phyloP scores from a whole-genome alignment of 64 coral and sea anemone genomes.

The Montipora cactus region DNA sequence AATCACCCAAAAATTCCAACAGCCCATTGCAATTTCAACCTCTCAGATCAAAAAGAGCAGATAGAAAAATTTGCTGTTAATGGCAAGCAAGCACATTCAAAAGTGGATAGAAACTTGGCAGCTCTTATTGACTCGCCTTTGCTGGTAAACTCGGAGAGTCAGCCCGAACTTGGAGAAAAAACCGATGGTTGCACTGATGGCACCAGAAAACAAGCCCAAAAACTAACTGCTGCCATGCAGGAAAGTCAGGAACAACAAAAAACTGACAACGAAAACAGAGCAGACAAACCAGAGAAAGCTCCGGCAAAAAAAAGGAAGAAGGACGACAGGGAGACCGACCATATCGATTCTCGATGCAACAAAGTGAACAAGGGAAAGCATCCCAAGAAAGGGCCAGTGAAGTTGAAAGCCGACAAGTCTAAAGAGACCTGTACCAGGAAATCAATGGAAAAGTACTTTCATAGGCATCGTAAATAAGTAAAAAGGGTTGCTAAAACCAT shows the following conservation, averaged over 20 bases:
- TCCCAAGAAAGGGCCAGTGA: too few species aligned
- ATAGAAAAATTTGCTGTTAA: background rate
- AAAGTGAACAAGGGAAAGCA: too few species aligned
- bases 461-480: too few species aligned
- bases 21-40: background rate
- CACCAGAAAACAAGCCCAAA: too few species aligned
- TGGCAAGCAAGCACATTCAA: background rate
- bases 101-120: background rate
- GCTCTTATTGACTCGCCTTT: background rate
- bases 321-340: too few species aligned
- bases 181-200: background rate
- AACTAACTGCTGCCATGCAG: too few species aligned
- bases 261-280: background rate
- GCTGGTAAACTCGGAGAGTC: background rate
- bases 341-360: too few species aligned
- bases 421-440: too few species aligned
- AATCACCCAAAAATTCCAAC: background rate
- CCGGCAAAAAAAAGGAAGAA: too few species aligned
- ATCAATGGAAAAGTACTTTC: too few species aligned
- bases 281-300: background rate
- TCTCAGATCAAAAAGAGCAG: slow-evolving; percentile 13
- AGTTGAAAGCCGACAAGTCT: too few species aligned
- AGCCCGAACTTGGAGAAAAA: background rate
- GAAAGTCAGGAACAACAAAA: background rate
- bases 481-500: too few species aligned